Conservation (phyloP, 2,797 vertebrate genomes). For the Columba guinea region DNA sequence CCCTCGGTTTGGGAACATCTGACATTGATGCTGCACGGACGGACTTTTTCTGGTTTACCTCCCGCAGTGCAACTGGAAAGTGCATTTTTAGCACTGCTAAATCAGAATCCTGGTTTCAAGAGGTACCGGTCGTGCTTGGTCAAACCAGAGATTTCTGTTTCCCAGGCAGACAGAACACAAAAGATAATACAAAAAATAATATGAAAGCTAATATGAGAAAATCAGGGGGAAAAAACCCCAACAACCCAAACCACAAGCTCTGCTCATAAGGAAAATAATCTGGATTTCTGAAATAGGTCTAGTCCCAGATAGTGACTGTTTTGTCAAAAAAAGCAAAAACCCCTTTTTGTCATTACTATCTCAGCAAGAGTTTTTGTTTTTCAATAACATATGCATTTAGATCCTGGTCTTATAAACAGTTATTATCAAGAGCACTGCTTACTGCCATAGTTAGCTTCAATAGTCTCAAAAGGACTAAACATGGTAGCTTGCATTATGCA, state of each 20-base stretch:
- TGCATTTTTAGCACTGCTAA: neutral
- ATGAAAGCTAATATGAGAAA: neutral
- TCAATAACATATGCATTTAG: slow-evolving; percentile 25
- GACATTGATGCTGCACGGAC: neutral
- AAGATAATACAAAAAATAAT: neutral
- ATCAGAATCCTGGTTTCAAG: neutral
- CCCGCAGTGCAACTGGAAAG: neutral
- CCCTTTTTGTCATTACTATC: neutral
- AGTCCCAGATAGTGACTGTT: neutral
- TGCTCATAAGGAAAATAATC: neutral
- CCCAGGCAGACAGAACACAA: neutral
- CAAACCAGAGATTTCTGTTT: neutral
- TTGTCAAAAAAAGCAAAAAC: neutral
- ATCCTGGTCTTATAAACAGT: slow-evolving; percentile 45
- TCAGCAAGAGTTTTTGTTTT: slow-evolving; percentile 14
- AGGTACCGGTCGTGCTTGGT: neutral
- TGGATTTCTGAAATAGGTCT: neutral
- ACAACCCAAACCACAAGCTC: neutral
- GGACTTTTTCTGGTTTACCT: neutral
- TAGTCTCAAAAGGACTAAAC: slow-evolving; percentile 65
- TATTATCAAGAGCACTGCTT: slow-evolving; percentile 50
- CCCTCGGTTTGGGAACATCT: neutral
- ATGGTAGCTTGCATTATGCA: slow-evolving; percentile 60
- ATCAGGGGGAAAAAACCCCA: fast-evolving
- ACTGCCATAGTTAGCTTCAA: slow-evolving; percentile 65